Evolutionary conservation across 2,888 invertebrate species (phyloP), one percentile per base, ranked within the genome.

Genomic region (Mythimna lalbum): DNA sequence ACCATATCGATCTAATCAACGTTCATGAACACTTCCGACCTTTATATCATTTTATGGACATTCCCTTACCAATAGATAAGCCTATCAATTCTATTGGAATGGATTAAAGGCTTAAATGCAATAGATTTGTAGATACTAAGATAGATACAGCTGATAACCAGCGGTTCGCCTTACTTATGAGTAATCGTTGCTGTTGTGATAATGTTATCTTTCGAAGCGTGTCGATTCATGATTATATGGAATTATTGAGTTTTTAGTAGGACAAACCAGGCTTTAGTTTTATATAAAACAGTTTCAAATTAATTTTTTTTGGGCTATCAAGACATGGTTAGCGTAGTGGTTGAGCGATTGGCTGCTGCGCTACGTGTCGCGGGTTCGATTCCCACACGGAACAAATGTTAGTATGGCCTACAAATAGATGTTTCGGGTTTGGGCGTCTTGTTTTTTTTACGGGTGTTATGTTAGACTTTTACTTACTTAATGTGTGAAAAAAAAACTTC

Each of bases 71-170:
- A 47, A 55, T 5, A 68, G 69, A 80, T 80, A 77, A 53, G 50
- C 27, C 9, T 77, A 80, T 80, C 80, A 75, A 69, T 69, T 67
- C 60, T 68, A 68, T 76, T 74, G 49, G 12, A 39, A 59, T 4
- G 57, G 80, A 80, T 80, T 75, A 77, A 50, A 55, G n/a, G 53
- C 59, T 73, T 73, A 65, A 74, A 62, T 80, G 69, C 60, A 75
- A 69, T 75, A 75, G 75, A 56, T 62, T 62, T 63, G 23, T 61
- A 74, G 60, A 74, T 80, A 79, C 63, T 31, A 60, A 47, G 59
- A 66, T 67, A 79, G 56, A 64, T 62, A 64, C 23, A 49, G n/a
- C 31, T 69, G 76, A 75, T 80, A 75, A 1, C 33, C 23, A 62
- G 63, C 52, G 61, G 69, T 77, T 77, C 63, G 50, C n/a, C 17